A percentile compares a stretch with the other conserved stretches of the same genome.
Conservation (phyloP, 1,140 invertebrate genomes). For the Idris sp. region DNA sequence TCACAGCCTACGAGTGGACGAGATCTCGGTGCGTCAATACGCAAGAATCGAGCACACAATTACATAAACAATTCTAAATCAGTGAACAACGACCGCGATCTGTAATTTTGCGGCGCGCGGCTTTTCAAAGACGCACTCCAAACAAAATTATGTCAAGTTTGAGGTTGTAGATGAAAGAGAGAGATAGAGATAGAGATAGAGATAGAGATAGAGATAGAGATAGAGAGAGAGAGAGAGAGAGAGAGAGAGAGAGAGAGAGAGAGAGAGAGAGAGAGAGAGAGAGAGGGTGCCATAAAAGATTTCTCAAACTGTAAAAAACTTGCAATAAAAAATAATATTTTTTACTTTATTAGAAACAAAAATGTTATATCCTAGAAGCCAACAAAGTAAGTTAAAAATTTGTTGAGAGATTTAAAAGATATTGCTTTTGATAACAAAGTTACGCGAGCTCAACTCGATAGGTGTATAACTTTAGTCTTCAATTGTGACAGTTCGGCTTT, state of each 20-base stretch:
- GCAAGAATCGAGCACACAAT: conserved; percentile 51
- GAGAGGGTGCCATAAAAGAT: no score
- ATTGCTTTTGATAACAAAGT: no score
- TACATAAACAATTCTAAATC: conserved; percentile 62
- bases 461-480: conserved; percentile 23
- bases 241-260: conserved; percentile 1
- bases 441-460: conserved; percentile 4
- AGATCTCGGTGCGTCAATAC: conserved; percentile 49
- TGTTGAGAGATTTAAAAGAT: no score
- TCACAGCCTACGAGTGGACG: conserved; percentile 26
- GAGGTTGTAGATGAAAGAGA: conserved; percentile 19
- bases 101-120: conserved; percentile 53
- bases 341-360: no score
- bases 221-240: no score
- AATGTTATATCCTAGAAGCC: no score
- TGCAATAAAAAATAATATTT: no score
- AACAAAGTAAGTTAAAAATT: no score
- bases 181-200: no score
- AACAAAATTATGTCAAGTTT: conserved; percentile 53
- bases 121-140: conserved; percentile 20
- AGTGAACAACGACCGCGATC: conserved; percentile 43
- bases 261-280: neutral
- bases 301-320: no score
- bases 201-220: no score
- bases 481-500: conserved; percentile 35